Conservation (phyloP, 2,797 vertebrate genomes). For the Pipistrellus nathusii region DNA sequence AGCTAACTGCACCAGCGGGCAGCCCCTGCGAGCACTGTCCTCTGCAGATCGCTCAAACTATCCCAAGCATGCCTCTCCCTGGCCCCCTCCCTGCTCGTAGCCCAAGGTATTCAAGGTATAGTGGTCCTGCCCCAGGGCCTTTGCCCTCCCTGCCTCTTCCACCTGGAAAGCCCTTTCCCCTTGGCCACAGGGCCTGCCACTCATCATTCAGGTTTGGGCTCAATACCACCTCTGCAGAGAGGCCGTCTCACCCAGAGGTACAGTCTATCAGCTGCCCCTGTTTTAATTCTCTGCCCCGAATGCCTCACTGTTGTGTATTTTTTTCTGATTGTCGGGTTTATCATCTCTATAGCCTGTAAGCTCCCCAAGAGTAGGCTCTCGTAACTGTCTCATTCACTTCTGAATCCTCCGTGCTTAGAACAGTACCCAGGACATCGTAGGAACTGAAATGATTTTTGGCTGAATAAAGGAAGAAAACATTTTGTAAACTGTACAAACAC, state of each 20-base stretch:
- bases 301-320: neutral
- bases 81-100: neutral
- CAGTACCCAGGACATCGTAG: neutral
- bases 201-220: neutral
- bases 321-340: neutral
- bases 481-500: neutral
- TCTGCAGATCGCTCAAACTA: neutral
- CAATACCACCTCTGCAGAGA: neutral
- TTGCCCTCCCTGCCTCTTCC: neutral
- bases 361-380: rapidly evolving
- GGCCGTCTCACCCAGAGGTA: neutral
- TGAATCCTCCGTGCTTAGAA: neutral
- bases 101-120: too few species aligned
- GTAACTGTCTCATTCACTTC: neutral
- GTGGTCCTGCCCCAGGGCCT: slow-evolving; percentile 18
- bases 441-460: neutral
- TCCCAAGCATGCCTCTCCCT: neutral
- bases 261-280: neutral
- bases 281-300: slow-evolving; percentile 12
- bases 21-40: neutral
- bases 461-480: neutral
- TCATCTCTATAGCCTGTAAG: neutral
- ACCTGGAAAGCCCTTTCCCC: neutral
- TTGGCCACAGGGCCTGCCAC: neutral
- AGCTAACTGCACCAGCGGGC: neutral